phyloP scores from a whole-genome alignment of 2,797 vertebrate genomes.

The Syngnathus acus region DNA sequence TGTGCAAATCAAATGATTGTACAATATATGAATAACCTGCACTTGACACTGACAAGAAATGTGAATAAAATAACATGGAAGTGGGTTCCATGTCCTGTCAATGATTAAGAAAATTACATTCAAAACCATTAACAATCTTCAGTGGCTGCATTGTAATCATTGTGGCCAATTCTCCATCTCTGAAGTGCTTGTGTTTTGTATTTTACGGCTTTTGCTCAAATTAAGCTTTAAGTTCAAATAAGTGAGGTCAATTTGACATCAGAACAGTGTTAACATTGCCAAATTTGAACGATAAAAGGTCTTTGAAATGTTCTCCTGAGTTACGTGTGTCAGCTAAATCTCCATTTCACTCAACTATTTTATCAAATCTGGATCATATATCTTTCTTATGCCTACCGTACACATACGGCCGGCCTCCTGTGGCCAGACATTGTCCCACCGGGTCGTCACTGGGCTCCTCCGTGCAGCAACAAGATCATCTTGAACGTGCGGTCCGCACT shows the following conservation, averaged over 20 bases:
- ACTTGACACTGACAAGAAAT: background rate
- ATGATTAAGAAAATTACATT: background rate
- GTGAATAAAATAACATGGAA: background rate
- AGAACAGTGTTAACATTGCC: background rate
- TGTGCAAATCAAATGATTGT: background rate
- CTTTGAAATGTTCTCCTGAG: too few relatives aligned
- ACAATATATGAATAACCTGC: background rate
- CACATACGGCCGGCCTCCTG: too few relatives aligned
- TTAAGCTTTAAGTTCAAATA: background rate
- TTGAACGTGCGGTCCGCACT: too few relatives aligned
- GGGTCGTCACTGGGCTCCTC: too few relatives aligned
- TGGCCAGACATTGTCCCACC: too few relatives aligned
- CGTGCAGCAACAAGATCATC: too few relatives aligned
- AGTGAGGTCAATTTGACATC: background rate
- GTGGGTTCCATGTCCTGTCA: background rate
- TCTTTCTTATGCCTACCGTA: too few relatives aligned
- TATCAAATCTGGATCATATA: too few relatives aligned
- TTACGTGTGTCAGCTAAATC: too few relatives aligned
- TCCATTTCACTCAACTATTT: too few relatives aligned
- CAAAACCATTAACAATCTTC: too few relatives aligned
- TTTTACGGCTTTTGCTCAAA: background rate
- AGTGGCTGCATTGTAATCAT: background rate
- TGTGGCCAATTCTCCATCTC: background rate
- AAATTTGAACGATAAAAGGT: background rate
- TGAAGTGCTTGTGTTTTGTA: background rate